phyloP scores from a whole-genome alignment of 2,888 invertebrate genomes.

The Pandemis cinnamomeana region DNA sequence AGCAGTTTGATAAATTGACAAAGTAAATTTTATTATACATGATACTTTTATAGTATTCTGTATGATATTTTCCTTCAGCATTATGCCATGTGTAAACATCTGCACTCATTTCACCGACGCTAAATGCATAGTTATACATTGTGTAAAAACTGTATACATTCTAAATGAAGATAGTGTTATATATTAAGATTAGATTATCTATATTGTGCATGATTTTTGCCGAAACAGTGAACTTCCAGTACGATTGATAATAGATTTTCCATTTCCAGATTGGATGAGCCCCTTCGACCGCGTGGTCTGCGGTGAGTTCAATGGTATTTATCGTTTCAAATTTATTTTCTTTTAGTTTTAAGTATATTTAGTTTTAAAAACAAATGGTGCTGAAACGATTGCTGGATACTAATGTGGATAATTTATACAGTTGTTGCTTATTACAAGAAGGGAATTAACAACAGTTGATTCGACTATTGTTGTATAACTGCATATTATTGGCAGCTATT shows the following conservation, averaged over 20 bases:
- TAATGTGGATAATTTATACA: no score
- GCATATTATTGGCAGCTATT: neutral
- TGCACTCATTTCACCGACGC: neutral
- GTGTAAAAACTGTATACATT: neutral
- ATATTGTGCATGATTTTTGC: constrained; percentile 67
- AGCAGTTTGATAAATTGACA: no score
- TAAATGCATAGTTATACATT: no score
- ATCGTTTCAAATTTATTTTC: constrained; percentile 86
- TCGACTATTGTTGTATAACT: neutral
- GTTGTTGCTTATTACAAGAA: no score
- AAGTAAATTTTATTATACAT: no score
- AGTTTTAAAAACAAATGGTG: constrained; percentile 48
- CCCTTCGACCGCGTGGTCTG: constrained; percentile 97
- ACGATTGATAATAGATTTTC: constrained; percentile 86
- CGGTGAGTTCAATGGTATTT: constrained; percentile 96
- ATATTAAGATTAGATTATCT: constrained; percentile 5
- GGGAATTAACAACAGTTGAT: neutral
- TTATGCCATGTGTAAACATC: neutral
- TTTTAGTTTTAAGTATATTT: constrained; percentile 81
- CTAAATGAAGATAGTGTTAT: constrained; percentile 30
- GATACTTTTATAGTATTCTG: no score
- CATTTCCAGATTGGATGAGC: constrained; percentile 96
- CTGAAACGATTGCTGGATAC: constrained; percentile 8
- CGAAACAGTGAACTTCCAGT: constrained; percentile 78
- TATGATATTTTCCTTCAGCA: no score